Evolutionary conservation across 2,797 vertebrate species (phyloP), one percentile per base, ranked within the genome.

Genomic region (Amphiprion clarkii): DNA sequence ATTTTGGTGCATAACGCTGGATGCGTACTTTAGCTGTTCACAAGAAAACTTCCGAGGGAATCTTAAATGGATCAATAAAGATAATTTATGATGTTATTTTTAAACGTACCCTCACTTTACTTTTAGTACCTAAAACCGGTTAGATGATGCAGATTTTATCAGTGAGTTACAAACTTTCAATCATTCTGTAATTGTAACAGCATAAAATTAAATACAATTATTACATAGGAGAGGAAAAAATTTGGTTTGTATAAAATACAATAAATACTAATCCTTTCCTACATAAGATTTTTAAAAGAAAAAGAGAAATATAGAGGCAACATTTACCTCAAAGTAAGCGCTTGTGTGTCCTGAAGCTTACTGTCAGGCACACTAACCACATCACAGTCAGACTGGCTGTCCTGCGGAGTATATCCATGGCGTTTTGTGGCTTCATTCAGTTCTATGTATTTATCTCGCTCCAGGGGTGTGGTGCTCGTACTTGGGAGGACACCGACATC

Each of bases 401-500:
- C 88, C 86, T 88, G 83, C 46, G 88, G 89, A 6, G 75, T 80
- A 79, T 83, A 87, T 76, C 79, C 89, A 19, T 87, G 85, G 42
- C 79, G 84, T 79, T 91, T 88, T 2, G 85, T 69, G 76, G 89
- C 88, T 77, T 92, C 87, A 67, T 94, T 90, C 78, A 78, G 51
- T 44, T 79, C 84, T 0, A 51, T 74, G 51, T 88, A 88, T 19
- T 1, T 87, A 0, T 91, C 78, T 55, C 82, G 83, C 2, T 83
- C 92, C 1, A 25, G 83, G 0, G 67, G 88, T 0, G 86, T 87
- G 39, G 54, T 68, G 81, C 94, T 92, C 6, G 94, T 93, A 82
- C 93, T 91, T 16, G 95, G 94, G 10, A 95, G 83, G 25, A 91
- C 78, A 17, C 88, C 87, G 56, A 92, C 93, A 85, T 95, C 94